Percentiles rank a stretch among this genome's conserved stretches.
Conservation (phyloP, 2,888 invertebrate species). For the Cryptocheilus praepositus region DNA sequence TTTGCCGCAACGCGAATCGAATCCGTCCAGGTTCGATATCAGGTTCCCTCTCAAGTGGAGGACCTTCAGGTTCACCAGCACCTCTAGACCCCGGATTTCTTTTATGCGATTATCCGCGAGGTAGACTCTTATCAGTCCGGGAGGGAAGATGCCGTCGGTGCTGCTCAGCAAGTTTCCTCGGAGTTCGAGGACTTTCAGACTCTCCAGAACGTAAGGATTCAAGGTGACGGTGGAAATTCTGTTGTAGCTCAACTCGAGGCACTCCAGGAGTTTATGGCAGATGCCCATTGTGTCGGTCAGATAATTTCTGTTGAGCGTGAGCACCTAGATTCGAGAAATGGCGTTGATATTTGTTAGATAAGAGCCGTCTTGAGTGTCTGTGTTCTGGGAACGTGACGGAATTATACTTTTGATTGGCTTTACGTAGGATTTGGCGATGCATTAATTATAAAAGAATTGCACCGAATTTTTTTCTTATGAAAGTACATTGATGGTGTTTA, state of each 20-base stretch:
- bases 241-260: conserved; percentile 78
- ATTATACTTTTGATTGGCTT: no score
- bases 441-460: no score
- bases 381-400: no score
- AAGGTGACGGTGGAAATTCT: conserved; percentile 64
- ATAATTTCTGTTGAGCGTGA: conserved; percentile 78
- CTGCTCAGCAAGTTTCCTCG: conserved; percentile 76
- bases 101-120: conserved; percentile 84
- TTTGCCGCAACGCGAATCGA: conserved; percentile 72
- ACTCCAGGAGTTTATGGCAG: conserved; percentile 77
- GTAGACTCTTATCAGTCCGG: conserved; percentile 82
- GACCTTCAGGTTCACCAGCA: conserved; percentile 79
- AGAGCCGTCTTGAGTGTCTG: no score
- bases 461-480: no score
- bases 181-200: conserved; percentile 78
- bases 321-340: conserved; percentile 70
- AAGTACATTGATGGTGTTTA: no score
- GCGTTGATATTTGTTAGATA: no score
- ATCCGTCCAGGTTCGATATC: conserved; percentile 77
- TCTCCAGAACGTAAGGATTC: conserved; percentile 62
- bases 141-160: conserved; percentile 75
- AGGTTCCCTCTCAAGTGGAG: conserved; percentile 85
- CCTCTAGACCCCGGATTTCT: conserved; percentile 79
- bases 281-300: conserved; percentile 77
- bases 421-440: no score